phyloP scores from a whole-genome alignment of 2,113 vertebrate genomes.

The Campylorhamphus procurvoides region DNA sequence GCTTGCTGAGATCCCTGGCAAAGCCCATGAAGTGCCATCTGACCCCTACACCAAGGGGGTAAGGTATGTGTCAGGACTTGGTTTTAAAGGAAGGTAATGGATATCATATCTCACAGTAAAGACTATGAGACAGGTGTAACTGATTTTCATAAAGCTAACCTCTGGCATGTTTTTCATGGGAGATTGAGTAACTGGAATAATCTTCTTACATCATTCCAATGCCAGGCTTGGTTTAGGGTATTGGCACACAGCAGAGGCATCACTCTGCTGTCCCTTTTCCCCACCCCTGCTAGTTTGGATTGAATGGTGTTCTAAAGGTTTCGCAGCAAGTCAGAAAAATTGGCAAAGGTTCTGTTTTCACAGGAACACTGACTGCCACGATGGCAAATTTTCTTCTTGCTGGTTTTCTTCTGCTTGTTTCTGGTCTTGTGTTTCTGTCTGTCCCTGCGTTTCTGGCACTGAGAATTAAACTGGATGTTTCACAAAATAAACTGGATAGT shows the following conservation, averaged over 20 bases:
- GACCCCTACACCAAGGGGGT: background rate
- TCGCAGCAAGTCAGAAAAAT: background rate
- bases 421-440: background rate
- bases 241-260: background rate
- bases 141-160: background rate
- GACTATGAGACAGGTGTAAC: background rate
- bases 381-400: fast-evolving
- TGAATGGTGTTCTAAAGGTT: background rate
- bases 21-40: background rate
- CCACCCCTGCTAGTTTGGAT: background rate
- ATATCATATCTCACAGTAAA: background rate
- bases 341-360: background rate
- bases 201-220: background rate
- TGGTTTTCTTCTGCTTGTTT: background rate
- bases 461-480: background rate
- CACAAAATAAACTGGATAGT: background rate
- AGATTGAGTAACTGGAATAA: background rate
- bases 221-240: background rate
- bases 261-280: background rate
- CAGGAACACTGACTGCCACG: background rate
- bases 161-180: background rate
- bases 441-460: background rate
- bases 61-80: background rate
- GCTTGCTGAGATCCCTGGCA: background rate
- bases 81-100: background rate